phyloP scores from a whole-genome alignment of 1,140 invertebrate genomes.

The Anastrepha obliqua region DNA sequence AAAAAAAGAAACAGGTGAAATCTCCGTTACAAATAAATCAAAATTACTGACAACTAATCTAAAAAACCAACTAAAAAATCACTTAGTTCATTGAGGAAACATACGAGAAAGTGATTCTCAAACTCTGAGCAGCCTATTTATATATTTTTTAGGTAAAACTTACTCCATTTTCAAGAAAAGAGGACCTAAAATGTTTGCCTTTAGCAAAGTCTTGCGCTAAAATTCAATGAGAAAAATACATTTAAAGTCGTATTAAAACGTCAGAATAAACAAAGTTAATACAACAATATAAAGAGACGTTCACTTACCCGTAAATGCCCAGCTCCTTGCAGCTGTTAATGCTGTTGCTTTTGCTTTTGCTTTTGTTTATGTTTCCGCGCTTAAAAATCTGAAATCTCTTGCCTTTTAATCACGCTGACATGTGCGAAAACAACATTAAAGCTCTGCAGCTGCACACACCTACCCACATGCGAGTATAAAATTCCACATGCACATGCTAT shows the following conservation, averaged over 20 bases:
- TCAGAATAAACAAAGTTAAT: constrained; percentile 15
- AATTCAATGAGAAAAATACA: background rate
- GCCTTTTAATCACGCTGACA: constrained; percentile 24
- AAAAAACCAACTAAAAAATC: no score
- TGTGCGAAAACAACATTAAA: constrained; percentile 18
- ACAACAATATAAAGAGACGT: background rate
- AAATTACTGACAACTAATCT: no score
- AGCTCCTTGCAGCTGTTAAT: constrained; percentile 19
- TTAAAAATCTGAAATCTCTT: constrained; percentile 35
- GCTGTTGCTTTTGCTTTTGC: background rate
- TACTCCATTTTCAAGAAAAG: no score
- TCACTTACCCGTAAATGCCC: background rate
- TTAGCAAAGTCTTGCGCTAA: no score
- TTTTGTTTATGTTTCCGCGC: constrained; percentile 35
- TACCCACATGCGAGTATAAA: background rate
- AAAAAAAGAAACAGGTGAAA: no score
- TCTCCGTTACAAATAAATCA: no score
- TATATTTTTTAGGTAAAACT: no score
- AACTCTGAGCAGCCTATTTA: no score
- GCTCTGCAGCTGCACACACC: constrained; percentile 7
- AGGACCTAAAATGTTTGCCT: no score
- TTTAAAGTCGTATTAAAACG: constrained; percentile 14
- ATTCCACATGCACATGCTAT: background rate
- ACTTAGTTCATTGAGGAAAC: no score
- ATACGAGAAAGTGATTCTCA: no score